phyloP scores from a whole-genome alignment of 2,888 invertebrate genomes.

The Alviniconcha strummeri region DNA sequence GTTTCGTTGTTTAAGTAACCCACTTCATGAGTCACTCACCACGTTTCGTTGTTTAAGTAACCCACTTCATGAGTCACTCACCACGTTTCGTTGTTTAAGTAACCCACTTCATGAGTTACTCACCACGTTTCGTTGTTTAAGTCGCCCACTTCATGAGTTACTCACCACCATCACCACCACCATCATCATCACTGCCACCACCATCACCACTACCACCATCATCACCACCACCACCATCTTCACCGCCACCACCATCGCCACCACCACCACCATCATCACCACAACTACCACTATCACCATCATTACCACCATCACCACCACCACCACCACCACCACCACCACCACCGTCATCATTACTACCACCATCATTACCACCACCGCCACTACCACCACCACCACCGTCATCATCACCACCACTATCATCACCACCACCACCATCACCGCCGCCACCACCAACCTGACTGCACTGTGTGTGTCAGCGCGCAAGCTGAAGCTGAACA shows the following conservation, averaged over 20 bases:
- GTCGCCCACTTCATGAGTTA: too few species aligned
- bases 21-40: too few species aligned
- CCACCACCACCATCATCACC: neutral
- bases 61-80: too few species aligned
- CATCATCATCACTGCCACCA: neutral
- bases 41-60: too few species aligned
- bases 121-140: too few species aligned
- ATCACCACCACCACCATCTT: too few species aligned
- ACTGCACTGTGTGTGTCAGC: constrained; percentile 13
- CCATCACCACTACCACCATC: too few species aligned
- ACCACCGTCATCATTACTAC: neutral
- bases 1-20: too few species aligned
- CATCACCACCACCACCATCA: neutral
- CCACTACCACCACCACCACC: neutral
- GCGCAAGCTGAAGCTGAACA: constrained; percentile 28
- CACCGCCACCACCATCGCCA: too few species aligned
- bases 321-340: neutral
- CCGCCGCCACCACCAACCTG: neutral
- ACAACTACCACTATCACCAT: neutral
- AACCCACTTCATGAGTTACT: too few species aligned
- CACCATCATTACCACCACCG: neutral
- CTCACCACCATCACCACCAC: neutral
- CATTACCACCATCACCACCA: constrained; percentile 1
- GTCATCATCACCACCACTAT: neutral
- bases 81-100: too few species aligned